These are phyloP conservation scores for Eubucco bourcierii DNA, from an alignment of 2,113 vertebrate genomes.

Conservation along the genomic window DNA sequence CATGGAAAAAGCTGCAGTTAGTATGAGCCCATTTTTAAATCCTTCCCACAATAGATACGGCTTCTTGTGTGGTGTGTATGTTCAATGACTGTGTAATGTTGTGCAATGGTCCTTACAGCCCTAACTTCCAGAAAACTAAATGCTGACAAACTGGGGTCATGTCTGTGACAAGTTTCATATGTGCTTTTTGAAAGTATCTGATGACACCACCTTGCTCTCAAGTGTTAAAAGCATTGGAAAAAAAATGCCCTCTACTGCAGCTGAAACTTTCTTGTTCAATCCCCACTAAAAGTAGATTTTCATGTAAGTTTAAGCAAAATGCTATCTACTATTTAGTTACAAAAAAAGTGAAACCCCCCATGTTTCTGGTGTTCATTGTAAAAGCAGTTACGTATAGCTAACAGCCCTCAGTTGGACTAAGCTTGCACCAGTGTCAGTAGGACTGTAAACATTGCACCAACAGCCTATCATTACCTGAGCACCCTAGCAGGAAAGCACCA, in stretches of 20 bases:
- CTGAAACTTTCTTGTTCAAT: not conserved
- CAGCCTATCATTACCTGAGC: not conserved
- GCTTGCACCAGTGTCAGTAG: accelerated
- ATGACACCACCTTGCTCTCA: not conserved
- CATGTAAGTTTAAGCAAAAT: not conserved
- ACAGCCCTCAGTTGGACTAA: not conserved
- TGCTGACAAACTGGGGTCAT: not conserved
- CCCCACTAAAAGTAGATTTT: not conserved
- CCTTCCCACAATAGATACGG: not conserved
- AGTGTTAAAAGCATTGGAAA: not conserved
- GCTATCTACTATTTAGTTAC: not conserved
- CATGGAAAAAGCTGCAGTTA: not conserved
- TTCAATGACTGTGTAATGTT: not conserved
- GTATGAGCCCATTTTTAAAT: not conserved
- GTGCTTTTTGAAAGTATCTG: not conserved
- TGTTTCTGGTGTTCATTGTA: not conserved
- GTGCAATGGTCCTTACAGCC: not conserved
- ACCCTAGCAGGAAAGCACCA: accelerated
- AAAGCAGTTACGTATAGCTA: not conserved
- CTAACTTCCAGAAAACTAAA: not conserved
- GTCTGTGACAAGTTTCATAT: not conserved
- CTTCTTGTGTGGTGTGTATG: not conserved
- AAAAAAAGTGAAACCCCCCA: not conserved
- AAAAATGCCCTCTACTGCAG: not conserved
- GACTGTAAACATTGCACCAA: not conserved